phyloP scores from a whole-genome alignment of 2,113 vertebrate genomes.

The Phaethon lepturus region DNA sequence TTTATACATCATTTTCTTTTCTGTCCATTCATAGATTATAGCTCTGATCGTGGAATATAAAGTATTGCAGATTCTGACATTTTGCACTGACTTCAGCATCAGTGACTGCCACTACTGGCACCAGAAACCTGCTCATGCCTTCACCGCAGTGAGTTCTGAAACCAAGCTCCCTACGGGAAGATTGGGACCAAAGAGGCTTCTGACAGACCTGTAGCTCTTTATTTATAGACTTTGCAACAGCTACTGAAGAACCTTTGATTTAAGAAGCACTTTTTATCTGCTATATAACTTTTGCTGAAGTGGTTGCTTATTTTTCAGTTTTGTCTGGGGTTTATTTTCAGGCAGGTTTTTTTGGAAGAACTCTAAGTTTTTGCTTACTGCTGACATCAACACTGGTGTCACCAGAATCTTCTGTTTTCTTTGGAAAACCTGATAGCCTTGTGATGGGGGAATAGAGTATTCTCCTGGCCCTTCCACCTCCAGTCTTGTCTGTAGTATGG shows the following conservation, averaged over 20 bases:
- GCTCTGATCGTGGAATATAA: not conserved
- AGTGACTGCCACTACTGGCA: not conserved
- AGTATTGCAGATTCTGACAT: not conserved
- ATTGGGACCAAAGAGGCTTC: not conserved
- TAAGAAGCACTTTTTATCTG: constrained; percentile 10
- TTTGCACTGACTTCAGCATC: not conserved
- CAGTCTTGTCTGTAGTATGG: not conserved
- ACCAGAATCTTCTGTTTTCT: not conserved
- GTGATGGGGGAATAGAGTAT: not conserved
- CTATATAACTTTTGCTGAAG: not conserved
- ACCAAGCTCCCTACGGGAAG: not conserved
- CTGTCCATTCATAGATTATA: not conserved
- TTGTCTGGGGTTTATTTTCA: not conserved
- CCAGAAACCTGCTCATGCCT: not conserved
- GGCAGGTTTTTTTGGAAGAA: not conserved
- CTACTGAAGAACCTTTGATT: constrained; percentile 8
- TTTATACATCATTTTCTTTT: not conserved
- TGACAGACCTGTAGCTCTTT: not conserved
- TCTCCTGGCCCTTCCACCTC: not conserved
- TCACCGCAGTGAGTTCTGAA: not conserved
- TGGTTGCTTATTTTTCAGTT: not conserved
- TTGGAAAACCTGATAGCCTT: not conserved
- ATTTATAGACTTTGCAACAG: not conserved
- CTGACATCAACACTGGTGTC: not conserved
- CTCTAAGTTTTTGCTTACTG: not conserved